Evolutionary conservation across 2,797 vertebrate genomes (phyloP).

Genomic region (Pipistrellus pipistrellus): DNA sequence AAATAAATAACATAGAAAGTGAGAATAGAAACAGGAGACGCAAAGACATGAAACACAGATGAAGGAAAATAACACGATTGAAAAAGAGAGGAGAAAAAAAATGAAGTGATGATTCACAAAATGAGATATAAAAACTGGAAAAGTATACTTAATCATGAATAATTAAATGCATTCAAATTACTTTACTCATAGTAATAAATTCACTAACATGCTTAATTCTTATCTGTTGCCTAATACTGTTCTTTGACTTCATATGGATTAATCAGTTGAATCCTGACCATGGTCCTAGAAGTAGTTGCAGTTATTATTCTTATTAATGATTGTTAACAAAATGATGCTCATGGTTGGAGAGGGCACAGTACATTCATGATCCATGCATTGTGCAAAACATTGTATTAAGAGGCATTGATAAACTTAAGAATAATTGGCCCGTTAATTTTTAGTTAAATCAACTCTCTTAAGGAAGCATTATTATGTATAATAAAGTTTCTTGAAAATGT

Average conservation of each 20-base stretch:
- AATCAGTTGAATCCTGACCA: not conserved
- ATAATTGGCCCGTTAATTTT: slow-evolving; percentile 49
- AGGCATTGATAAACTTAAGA: slow-evolving; percentile 15
- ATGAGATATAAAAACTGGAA: not conserved
- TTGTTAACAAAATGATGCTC: not conserved
- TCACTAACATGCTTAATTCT: not conserved
- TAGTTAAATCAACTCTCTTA: not conserved
- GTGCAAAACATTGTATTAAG: not conserved
- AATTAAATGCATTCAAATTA: not conserved
- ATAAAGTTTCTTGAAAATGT: slow-evolving; percentile 62
- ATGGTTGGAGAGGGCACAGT: not conserved
- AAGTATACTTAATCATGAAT: not conserved
- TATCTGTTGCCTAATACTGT: not conserved
- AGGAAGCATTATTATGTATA: not conserved
- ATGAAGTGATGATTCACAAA: not conserved
- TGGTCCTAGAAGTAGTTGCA: not conserved
- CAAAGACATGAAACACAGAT: not conserved
- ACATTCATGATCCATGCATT: not conserved
- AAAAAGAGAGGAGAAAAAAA: not conserved
- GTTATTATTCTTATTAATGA: not conserved
- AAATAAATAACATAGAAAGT: not conserved
- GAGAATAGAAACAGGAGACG: not conserved
- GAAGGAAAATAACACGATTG: not conserved
- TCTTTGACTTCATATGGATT: not conserved
- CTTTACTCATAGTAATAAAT: not conserved